A percentile compares a stretch with the other conserved stretches of the same genome.
Conservation (phyloP, 2,888 invertebrate species). For the Drosophila nr. perissopoda region DNA sequence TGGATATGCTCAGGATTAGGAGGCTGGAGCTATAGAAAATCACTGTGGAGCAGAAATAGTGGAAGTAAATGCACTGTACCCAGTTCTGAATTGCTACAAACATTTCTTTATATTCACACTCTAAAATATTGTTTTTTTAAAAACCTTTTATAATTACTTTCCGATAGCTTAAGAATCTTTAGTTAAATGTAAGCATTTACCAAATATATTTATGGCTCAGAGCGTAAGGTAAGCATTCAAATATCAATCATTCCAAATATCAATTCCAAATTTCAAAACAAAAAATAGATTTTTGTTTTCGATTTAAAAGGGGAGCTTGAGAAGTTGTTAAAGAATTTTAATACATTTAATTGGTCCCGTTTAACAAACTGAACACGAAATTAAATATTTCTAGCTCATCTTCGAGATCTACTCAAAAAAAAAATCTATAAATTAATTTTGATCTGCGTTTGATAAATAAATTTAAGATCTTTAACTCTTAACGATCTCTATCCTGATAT, state of each 20-base stretch:
- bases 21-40: slow-evolving; percentile 86
- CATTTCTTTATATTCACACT: neutral
- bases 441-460: neutral
- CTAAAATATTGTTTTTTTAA: neutral
- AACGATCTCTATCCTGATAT: neutral
- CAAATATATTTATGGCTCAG: neutral
- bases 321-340: neutral
- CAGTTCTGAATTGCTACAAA: neutral
- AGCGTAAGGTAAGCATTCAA: neutral
- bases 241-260: slow-evolving; percentile 1
- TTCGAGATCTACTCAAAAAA: neutral
- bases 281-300: neutral
- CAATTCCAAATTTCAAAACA: neutral
- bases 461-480: neutral
- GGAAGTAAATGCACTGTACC: neutral
- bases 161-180: neutral
- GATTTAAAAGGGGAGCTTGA: neutral
- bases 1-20: slow-evolving; percentile 86
- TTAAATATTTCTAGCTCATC: neutral
- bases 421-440: neutral
- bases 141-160: neutral
- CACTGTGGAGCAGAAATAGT: slow-evolving; percentile 84
- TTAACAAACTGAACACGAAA: neutral
- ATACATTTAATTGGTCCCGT: neutral
- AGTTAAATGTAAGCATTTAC: neutral